Evolutionary conservation across 2,113 vertebrate species (phyloP).

Genomic region (Burhinus bistriatus): DNA sequence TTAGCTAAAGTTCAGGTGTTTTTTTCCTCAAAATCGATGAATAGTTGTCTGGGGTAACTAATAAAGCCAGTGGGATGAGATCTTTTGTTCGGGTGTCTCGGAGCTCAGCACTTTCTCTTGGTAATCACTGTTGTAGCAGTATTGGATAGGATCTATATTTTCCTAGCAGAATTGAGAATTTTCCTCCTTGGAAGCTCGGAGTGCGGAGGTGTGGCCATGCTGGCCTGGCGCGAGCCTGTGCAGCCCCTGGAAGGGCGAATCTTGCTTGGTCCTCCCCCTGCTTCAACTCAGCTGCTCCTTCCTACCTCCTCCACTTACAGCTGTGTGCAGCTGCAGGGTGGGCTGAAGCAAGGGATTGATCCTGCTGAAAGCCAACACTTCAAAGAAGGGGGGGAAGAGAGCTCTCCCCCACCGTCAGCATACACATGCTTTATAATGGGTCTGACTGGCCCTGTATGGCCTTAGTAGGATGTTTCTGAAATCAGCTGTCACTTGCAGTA

Average conservation of each 20-base stretch:
- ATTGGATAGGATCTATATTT: not conserved
- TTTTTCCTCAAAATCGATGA: fast-evolving
- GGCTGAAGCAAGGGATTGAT: not conserved
- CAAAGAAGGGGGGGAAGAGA: not conserved
- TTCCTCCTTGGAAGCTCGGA: not conserved
- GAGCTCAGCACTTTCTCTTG: not conserved
- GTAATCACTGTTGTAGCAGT: not conserved
- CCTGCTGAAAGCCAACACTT: not conserved
- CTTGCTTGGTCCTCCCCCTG: not conserved
- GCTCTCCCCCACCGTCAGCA: not conserved
- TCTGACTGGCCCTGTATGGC: not conserved
- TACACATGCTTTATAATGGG: fast-evolving
- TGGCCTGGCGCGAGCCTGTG: not conserved
- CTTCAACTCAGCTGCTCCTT: not conserved
- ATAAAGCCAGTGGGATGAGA: not conserved
- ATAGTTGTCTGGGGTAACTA: not conserved
- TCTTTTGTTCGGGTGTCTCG: fast-evolving
- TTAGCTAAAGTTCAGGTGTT: not conserved
- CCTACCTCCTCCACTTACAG: not conserved
- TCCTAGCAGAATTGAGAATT: not conserved
- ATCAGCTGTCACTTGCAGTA: not conserved
- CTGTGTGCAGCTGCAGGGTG: not conserved
- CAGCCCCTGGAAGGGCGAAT: not conserved
- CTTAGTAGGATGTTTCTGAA: not conserved
- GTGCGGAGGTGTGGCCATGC: fast-evolving